Conservation (phyloP, 2,797 vertebrate species). For the Lateolabrax maculatus region DNA sequence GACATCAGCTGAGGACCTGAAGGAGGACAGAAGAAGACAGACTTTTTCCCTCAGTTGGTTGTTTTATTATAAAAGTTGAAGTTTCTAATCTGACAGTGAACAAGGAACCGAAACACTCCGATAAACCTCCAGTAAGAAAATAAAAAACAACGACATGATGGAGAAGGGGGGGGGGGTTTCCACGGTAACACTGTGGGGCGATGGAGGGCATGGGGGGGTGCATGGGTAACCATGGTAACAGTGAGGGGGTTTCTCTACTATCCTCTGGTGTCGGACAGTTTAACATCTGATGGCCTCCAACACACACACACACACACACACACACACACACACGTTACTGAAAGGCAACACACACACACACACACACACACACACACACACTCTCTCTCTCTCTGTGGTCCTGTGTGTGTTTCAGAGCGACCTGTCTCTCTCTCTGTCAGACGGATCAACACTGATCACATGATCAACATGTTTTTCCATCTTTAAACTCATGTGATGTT, state of each 20-base stretch:
- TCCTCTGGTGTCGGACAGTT: conserved; percentile 62
- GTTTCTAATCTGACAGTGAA: conserved; percentile 78
- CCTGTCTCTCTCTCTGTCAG: neutral
- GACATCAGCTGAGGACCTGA: too few species aligned
- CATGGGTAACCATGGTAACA: conserved; percentile 70
- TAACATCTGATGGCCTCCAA: conserved; percentile 61
- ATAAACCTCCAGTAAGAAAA: conserved; percentile 69
- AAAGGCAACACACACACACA: conserved; percentile 25
- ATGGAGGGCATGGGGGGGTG: conserved; percentile 27
- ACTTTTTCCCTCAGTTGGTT: conserved; percentile 61
- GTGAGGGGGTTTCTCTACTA: conserved; percentile 59
- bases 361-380: conserved; percentile 9
- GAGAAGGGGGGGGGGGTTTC: conserved; percentile 44
- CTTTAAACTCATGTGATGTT: too few species aligned
- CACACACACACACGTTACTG: conserved; percentile 6
- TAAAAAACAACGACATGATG: conserved; percentile 66
- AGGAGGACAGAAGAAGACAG: neutral
- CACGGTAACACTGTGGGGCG: conserved; percentile 67
- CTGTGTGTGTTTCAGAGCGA: conserved; percentile 56
- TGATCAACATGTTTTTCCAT: too few species aligned
- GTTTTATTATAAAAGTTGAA: conserved; percentile 83
- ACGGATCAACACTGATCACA: too few species aligned
- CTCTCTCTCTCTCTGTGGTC: neutral
- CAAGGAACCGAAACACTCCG: conserved; percentile 51
- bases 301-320: conserved; percentile 38